A percentile compares a stretch with the other conserved stretches of the same genome.
Evolutionary conservation across 2,797 vertebrate species (phyloP).

Genomic region (Cyclura pinguis): DNA sequence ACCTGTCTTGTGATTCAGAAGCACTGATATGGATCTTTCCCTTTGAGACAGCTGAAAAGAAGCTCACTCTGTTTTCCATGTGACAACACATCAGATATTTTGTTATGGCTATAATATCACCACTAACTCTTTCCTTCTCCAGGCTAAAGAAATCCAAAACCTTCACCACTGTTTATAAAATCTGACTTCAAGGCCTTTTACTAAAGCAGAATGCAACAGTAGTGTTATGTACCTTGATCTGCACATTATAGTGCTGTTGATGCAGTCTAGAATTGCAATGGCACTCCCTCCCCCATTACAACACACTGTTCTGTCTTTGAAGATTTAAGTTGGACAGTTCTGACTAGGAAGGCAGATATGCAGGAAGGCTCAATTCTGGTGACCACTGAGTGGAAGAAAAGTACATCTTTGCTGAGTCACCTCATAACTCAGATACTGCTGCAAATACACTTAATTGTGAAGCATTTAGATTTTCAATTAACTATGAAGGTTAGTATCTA

Average conservation of each 20-base stretch:
- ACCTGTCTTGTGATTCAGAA: background rate
- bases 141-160: background rate
- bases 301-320: slow-evolving; percentile 33
- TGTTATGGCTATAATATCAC: background rate
- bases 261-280: too few species aligned
- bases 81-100: background rate
- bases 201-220: too few species aligned
- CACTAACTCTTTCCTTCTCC: background rate
- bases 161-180: too few species aligned
- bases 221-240: background rate
- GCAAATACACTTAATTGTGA: slow-evolving; percentile 58
- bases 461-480: slow-evolving; percentile 57
- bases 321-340: slow-evolving; percentile 53
- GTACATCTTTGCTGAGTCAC: slow-evolving; percentile 59
- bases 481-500: slow-evolving; percentile 67
- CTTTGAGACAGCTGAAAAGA: background rate
- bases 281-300: too few species aligned
- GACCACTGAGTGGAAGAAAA: slow-evolving; percentile 56
- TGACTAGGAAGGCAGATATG: background rate
- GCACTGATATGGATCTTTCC: background rate
- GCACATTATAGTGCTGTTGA: too few species aligned
- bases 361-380: slow-evolving; percentile 13
- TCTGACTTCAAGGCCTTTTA: too few species aligned
- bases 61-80: background rate
- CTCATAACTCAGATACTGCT: slow-evolving; percentile 45